phyloP scores from a whole-genome alignment of 1,140 invertebrate species.

The Brachionus calyciflorus region DNA sequence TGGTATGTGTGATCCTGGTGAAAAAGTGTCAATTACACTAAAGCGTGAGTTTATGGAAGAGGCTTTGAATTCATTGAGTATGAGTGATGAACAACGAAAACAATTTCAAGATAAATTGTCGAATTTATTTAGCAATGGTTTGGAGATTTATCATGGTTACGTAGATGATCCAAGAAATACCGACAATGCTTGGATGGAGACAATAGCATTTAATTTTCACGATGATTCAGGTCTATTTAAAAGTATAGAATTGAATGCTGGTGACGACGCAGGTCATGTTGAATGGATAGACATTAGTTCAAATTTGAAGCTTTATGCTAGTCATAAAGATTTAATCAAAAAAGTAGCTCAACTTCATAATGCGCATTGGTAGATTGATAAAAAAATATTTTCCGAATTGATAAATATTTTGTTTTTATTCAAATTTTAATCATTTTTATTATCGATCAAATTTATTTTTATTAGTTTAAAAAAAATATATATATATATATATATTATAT shows the following conservation, averaged over 20 bases:
- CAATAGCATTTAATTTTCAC: constrained; percentile 48
- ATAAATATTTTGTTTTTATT: no score
- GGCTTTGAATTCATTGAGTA: constrained; percentile 70
- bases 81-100: constrained; percentile 60
- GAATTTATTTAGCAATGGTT: constrained; percentile 13
- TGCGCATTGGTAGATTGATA: constrained; percentile 67
- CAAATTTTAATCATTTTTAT: no score
- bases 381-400: no score
- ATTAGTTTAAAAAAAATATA: no score
- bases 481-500: no score
- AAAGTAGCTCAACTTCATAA: constrained; percentile 61
- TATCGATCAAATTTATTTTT: no score
- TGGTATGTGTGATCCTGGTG: constrained; percentile 75
- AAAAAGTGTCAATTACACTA: constrained; percentile 67
- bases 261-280: constrained; percentile 35
- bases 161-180: constrained; percentile 61
- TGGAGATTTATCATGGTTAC: constrained; percentile 60
- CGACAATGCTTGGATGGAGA: constrained; percentile 62
- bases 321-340: constrained; percentile 69
- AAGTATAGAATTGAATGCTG: constrained; percentile 20
- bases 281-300: constrained; percentile 35
- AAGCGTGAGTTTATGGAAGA: constrained; percentile 83
- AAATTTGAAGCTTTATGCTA: constrained; percentile 76
- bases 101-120: constrained; percentile 50
- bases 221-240: neutral